Base-by-base conservation (phyloP, 1,140 invertebrate genomes). In the Drosophila pseudoobscura region DNA sequence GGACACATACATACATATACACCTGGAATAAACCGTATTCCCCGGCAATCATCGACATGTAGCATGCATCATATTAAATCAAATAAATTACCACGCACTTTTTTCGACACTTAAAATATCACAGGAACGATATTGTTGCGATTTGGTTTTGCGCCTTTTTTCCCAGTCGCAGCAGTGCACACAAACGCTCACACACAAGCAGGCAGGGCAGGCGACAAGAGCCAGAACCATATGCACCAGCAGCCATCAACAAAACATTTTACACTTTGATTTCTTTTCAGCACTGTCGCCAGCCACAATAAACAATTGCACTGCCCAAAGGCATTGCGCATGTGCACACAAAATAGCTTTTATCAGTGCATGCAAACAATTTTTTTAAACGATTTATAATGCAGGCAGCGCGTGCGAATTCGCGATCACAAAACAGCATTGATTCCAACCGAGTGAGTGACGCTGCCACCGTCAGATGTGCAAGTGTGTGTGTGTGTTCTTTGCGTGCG, bases 391-490 rank as follows among this genome's bases (percentile, higher is more conserved):
- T 47, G 54, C 2, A 59, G 46, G 59, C 46, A 17, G 35, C 62
- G 65, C 35, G 29, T 35, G 43, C 39, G 43, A 60, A n/a, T 29
- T 66, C 47, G 68, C 80, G 80, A 85, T 85, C 80, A 68, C 73
- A 84, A 47, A 63, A 55, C 70, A 70, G 49, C 55, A 61, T 39
- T 74, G 64, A 57, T 49, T 70, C 44, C 41, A 52, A 69, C 51
- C 43, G 44, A 69, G 41, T 45, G 44, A 69, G 41, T 31, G 50
- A 22, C 47, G 44, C 53, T 62, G 46, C 55, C 58, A 50, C 58
- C 62, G 13, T 53, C 58, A 49, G 47, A 55, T 2, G 20, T 20
- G 20, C 1, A 1, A 1, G 17, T 51, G 43, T 13, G 44, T 53
- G n/a, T 9, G 44, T 49, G n/a, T 45, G 41, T 73, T 45, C 50